Evolutionary conservation across 1,140 invertebrate genomes (phyloP), one percentile per base, ranked within the genome.

Genomic region (Neelides sp.): DNA sequence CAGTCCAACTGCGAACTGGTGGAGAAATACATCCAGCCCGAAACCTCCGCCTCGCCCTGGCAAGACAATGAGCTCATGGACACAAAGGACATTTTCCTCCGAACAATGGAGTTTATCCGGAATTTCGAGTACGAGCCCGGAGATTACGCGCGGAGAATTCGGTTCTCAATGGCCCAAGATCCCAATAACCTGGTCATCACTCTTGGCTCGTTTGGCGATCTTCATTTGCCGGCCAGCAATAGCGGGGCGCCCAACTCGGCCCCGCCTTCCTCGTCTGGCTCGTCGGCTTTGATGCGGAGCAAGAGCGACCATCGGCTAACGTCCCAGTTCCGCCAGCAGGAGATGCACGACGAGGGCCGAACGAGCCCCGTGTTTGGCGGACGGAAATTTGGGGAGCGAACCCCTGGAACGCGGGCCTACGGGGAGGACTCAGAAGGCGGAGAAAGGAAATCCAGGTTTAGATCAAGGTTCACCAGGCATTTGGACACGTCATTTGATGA

Each of bases 1-100:
- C 76, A 82, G 61, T 89, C 86, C 64, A 96, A 96, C 68, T 94
- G 90, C 72, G 91, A 97, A 67, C 73, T 95, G 52, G 88, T 87
- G n/a, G 92, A 97, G 69, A 88, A 88, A 68, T 80, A 90, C 69
- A 83, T 92, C 76, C 81, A 82, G 63, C 80, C 87, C 61, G 83
- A 83, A 56, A 63, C 60, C 12, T 3, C 37, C 1, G 78, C 83
- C 15, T 77, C 84, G 2, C 45, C 50, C 50, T 88, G 85, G 85
- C 83, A 88, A 60, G 83, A 94, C 63, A 78, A 79, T 47, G 86
- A 91, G 65, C 73, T 91, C 26, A 84, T 92, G 70, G 88, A 92
- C 64, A 85, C 87, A 37, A 94, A 93, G 71, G 88, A 93, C 67
- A 87, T 93, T 48, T 93, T 93, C 69, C 69, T 93, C 1, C 89